Evolutionary conservation across 2,797 vertebrate genomes (phyloP), one percentile per base, ranked within the genome.

Genomic region (Bryconaethiops microstoma): DNA sequence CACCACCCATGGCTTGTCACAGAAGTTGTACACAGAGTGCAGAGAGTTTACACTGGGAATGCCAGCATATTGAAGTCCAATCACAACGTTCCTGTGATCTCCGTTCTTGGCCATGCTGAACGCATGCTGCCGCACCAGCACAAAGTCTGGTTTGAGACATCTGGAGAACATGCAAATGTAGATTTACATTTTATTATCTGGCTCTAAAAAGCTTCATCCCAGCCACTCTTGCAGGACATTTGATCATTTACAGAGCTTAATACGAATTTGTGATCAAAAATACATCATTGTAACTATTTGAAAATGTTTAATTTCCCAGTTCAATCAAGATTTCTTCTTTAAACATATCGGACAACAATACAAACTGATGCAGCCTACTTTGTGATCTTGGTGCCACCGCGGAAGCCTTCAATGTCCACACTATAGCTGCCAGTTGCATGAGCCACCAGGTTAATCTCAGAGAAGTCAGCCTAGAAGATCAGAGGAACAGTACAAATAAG

Each of bases 1-100:
- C 89, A 96, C 96, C 95, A 97, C 95, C 96, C 96, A 97, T 40
- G 96, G 96, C 88, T 97, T 97, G 92, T 97, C 96, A 84, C 96
- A 97, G 91, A 97, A 97, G 91, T 97, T 97, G 92, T 97, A 97
- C 82, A 97, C 93, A 4, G 96, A 97, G 89, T 96, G 96, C 85
- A 97, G 85, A 60, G 96, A 95, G 93, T 97, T 97, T 74, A 96
- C 92, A 62, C 95, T 95, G 59, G 95, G 95, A 72, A 97, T 90
- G 2, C 96, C 96, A 0, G 96, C 96, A 14, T 97, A 97, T 89
- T 97, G 96, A 88, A 97, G 87, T 13, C 96, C 96, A 7, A 97
- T 97, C 83, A 97, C 95, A 64, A 97, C 91, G 91, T 95, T 96
- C 40, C 96, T 92, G 90, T 96, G 96, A 88, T 97, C 96, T 84